phyloP scores from a whole-genome alignment of 2,113 vertebrate genomes.

The Silurus asotus region DNA sequence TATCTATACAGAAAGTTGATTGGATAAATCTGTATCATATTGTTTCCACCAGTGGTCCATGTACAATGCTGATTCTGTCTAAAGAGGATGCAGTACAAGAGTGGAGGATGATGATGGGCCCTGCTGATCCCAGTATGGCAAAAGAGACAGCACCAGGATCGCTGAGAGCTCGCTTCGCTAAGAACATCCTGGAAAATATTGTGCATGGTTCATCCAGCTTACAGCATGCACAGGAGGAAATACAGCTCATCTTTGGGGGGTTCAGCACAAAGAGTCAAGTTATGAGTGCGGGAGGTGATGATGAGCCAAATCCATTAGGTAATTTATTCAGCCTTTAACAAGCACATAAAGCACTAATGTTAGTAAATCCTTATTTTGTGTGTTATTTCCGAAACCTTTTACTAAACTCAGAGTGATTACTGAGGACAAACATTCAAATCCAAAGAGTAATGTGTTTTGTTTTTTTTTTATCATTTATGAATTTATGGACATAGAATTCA shows the following conservation, averaged over 20 bases:
- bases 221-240: slow-evolving; percentile 65
- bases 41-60: slow-evolving; percentile 73
- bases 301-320: slow-evolving; percentile 27
- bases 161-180: slow-evolving; percentile 77
- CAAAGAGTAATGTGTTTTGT: neutral
- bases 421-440: neutral
- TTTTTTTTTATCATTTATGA: too few species aligned
- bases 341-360: neutral
- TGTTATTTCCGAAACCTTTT: neutral
- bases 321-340: neutral
- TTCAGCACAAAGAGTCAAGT: slow-evolving; percentile 51
- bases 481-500: too few species aligned
- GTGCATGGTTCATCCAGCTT: slow-evolving; percentile 77
- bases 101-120: slow-evolving; percentile 82
- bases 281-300: slow-evolving; percentile 3
- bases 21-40: neutral
- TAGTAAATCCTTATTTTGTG: neutral
- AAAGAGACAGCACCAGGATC: slow-evolving; percentile 69
- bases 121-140: slow-evolving; percentile 76
- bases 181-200: slow-evolving; percentile 72
- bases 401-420: neutral
- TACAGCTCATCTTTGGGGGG: slow-evolving; percentile 74
- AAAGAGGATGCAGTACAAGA: slow-evolving; percentile 81
- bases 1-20: neutral
- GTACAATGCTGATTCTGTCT: slow-evolving; percentile 74